Conservation (phyloP, 2,113 vertebrate species). For the Zosterops lateralis region DNA sequence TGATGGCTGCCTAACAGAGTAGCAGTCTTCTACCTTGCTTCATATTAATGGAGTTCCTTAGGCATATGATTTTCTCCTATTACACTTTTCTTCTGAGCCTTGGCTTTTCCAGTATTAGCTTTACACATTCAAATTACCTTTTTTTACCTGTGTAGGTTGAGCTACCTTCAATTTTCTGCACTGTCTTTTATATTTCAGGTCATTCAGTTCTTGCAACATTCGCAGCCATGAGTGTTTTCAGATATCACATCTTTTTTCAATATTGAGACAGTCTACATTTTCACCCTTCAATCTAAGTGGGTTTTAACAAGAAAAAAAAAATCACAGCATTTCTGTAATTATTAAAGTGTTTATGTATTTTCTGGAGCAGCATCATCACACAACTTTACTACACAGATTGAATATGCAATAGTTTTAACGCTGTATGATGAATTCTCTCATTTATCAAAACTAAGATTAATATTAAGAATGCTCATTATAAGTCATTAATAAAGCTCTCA, state of each 20-base stretch:
- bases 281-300: background rate
- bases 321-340: background rate
- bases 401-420: background rate
- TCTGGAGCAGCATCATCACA: background rate
- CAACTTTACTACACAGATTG: background rate
- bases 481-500: background rate
- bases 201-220: background rate
- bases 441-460: background rate
- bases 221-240: background rate
- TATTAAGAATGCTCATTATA: background rate
- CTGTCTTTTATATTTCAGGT: background rate
- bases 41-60: background rate
- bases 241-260: background rate
- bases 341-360: background rate
- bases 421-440: background rate
- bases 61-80: background rate
- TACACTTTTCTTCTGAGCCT: background rate
- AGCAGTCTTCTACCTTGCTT: background rate
- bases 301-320: background rate
- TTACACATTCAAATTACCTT: background rate
- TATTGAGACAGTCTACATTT: background rate
- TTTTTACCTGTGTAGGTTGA: background rate
- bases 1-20: background rate
- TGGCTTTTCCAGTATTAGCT: background rate
- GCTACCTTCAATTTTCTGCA: background rate